Evolutionary conservation across 2,113 vertebrate genomes (phyloP).

Genomic region (Chlorocebus sabaeus): DNA sequence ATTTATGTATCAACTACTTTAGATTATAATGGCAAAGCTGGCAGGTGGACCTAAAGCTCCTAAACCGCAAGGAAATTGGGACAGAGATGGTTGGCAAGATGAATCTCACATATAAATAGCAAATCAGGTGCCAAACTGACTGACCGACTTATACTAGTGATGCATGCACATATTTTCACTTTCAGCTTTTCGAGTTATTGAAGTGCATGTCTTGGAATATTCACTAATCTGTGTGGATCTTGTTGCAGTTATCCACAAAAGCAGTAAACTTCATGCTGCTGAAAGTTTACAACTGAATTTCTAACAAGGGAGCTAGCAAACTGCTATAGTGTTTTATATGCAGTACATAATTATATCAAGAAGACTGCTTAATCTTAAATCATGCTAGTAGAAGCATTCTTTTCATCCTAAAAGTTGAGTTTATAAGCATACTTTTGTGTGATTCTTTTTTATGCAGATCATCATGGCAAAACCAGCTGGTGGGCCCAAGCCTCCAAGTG

Average conservation of each 20-base stretch:
- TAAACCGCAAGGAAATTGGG: slow-evolving; percentile 94
- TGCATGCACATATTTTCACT: not conserved
- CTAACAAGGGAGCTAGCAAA: not conserved
- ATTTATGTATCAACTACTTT: slow-evolving; percentile 74
- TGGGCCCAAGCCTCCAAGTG: slow-evolving; percentile 95
- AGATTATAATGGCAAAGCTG: slow-evolving; percentile 97
- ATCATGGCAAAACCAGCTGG: slow-evolving; percentile 99
- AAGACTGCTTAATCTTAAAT: not conserved
- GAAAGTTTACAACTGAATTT: not conserved
- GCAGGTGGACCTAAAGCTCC: slow-evolving; percentile 92
- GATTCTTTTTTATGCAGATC: slow-evolving; percentile 84
- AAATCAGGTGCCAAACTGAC: slow-evolving; percentile 71
- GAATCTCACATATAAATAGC: slow-evolving; percentile 87
- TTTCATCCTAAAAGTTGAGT: not conserved
- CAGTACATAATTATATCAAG: not conserved
- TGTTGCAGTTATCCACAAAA: not conserved
- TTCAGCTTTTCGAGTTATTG: not conserved
- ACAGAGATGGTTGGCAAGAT: slow-evolving; percentile 93
- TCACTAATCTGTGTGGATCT: not conserved
- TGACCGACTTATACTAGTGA: not conserved
- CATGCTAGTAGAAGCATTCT: not conserved
- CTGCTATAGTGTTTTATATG: not conserved
- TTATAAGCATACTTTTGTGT: not conserved
- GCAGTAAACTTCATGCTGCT: not conserved
- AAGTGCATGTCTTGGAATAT: not conserved